Evolutionary conservation across 2,888 invertebrate species (phyloP), one percentile per base, ranked within the genome.

Genomic region (Sisyra terminalis): DNA sequence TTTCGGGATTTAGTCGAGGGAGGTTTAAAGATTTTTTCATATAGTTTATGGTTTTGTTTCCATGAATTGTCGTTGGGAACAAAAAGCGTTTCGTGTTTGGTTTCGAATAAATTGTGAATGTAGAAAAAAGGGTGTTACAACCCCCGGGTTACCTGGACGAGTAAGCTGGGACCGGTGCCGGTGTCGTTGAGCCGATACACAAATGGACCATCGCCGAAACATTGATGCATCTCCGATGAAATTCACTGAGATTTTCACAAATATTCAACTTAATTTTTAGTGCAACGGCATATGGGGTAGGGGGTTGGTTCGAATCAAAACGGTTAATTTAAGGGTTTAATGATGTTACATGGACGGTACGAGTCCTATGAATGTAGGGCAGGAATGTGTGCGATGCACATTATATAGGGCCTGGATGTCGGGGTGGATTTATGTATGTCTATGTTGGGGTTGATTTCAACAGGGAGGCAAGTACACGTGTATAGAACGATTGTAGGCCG

Each of bases 131-230:
- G n/a, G 17, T 9, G 17, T 37, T 15, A 11, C 16, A 15, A 17
- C 9, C 11, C 16, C 11, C 4, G 34, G 48, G 52, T 53, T 67
- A 81, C 82, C 75, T 82, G 81, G 36, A 75, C 65, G 39, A 83
- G 67, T 36, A 83, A 65, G 59, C 74, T 74, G n/a, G 82, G 82
- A 51, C 80, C 82, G 39, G 69, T 67, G 17, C 81, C 81, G 53
- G 73, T 78, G 53, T 83, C 82, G 59, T 83, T 83, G 47, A 82
- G 65, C 48, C 79, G 69, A 60, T 79, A 83, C 54, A 82, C 67
- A 56, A 82, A 82, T 31, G 81, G 81, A 45, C 76, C 78, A 52
- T 78, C 76, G 44, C 63, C 64, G 48, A 63, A 61, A 48, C 59
- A 57, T 57, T 65, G 55, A 37, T 63, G 69, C 55, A 54, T 55